A percentile compares a stretch with the other conserved stretches of the same genome.
phyloP scores from a whole-genome alignment of 2,797 vertebrate species.

The Myotis planiceps region DNA sequence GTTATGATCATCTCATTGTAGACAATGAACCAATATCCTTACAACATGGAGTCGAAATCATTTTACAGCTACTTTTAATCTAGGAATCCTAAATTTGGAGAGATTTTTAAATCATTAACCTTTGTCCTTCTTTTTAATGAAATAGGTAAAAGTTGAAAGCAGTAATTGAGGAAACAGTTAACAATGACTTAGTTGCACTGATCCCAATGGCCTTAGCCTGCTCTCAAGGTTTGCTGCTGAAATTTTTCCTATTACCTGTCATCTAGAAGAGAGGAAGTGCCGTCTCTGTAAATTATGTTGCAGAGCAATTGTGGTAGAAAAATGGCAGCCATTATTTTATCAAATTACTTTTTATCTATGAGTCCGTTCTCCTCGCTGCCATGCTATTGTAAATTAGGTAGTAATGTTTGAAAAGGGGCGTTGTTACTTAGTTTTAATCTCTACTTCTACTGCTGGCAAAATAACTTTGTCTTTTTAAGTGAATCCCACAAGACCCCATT shows the following conservation, averaged over 20 bases:
- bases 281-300: constrained; percentile 65
- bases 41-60: background rate
- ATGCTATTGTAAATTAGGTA: constrained; percentile 73
- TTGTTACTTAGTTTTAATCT: constrained; percentile 73
- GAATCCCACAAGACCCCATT: constrained; percentile 38
- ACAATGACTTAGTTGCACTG: constrained; percentile 56
- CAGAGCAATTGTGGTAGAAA: constrained; percentile 76
- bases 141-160: constrained; percentile 46
- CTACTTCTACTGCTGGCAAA: constrained; percentile 59
- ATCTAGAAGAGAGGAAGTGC: constrained; percentile 65
- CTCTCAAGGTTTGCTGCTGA: constrained; percentile 63
- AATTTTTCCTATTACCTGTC: constrained; percentile 73
- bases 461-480: constrained; percentile 65
- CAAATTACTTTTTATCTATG: constrained; percentile 75
- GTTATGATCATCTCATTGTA: constrained; percentile 3
- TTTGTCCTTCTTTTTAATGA: constrained; percentile 57
- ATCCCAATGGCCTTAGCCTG: constrained; percentile 46
- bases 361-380: constrained; percentile 54
- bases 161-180: constrained; percentile 67
- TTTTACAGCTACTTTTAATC: constrained; percentile 51
- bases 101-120: background rate
- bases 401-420: constrained; percentile 60
- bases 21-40: constrained; percentile 5
- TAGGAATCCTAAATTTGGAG: constrained; percentile 41
- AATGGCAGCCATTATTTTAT: constrained; percentile 73